phyloP scores from a whole-genome alignment of 2,797 vertebrate genomes.

The Hippocampus kuda region DNA sequence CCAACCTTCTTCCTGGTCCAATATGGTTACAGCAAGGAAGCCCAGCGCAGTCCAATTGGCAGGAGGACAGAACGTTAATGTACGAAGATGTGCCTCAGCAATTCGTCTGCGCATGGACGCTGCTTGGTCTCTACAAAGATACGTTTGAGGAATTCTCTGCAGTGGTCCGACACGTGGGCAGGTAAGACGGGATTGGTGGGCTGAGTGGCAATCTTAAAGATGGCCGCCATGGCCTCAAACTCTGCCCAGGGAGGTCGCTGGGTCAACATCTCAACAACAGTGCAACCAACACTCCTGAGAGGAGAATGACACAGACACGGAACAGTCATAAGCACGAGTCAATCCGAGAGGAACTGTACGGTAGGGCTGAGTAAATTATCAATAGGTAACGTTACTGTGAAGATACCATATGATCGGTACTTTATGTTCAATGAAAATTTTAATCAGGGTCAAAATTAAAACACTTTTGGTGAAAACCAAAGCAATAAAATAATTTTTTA shows the following conservation, averaged over 20 bases:
- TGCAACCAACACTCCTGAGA: constrained; percentile 92
- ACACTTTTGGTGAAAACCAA: too few species aligned
- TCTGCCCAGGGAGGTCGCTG: constrained; percentile 97
- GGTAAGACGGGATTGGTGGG: constrained; percentile 94
- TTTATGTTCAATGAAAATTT: too few species aligned
- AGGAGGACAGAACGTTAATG: constrained; percentile 69
- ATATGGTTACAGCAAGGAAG: constrained; percentile 13
- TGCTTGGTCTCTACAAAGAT: constrained; percentile 96
- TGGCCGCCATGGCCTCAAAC: constrained; percentile 98
- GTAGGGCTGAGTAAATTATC: background rate
- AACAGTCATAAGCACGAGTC: background rate
- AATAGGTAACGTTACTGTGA: too few species aligned
- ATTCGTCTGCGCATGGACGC: constrained; percentile 89
- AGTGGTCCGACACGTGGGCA: constrained; percentile 87
- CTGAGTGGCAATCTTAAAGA: constrained; percentile 99
- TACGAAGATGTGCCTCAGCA: constrained; percentile 90
- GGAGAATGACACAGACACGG: background rate
- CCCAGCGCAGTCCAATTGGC: constrained; percentile 16
- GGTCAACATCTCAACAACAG: constrained; percentile 98
- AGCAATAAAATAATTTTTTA: too few species aligned
- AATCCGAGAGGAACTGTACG: background rate
- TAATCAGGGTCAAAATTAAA: too few species aligned
- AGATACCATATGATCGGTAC: too few species aligned
- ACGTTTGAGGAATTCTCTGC: constrained; percentile 88
- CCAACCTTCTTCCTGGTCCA: constrained; percentile 34